phyloP scores from a whole-genome alignment of 2,113 vertebrate genomes.

The Phaethornis superciliosus region DNA sequence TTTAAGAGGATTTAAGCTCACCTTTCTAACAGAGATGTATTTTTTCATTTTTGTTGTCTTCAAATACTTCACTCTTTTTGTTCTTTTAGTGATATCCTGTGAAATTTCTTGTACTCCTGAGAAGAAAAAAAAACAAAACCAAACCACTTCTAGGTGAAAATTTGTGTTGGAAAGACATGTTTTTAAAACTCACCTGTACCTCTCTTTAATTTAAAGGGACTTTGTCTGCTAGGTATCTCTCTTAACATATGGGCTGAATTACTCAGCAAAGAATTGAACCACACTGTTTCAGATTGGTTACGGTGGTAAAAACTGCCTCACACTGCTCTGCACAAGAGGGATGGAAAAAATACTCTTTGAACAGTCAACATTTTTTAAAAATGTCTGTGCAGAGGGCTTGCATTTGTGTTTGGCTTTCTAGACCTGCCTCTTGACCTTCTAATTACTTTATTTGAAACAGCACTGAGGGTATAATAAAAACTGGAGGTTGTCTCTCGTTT shows the following conservation, averaged over 20 bases:
- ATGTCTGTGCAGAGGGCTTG: conserved; percentile 79
- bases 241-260: conserved; percentile 74
- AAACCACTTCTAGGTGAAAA: not conserved
- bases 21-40: not conserved
- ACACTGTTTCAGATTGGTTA: conserved; percentile 79
- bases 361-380: conserved; percentile 67
- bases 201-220: not conserved
- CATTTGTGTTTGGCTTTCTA: conserved; percentile 80
- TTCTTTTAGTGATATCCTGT: not conserved
- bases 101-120: not conserved
- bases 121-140: not conserved
- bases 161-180: not conserved
- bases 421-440: conserved; percentile 85
- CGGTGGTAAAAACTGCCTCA: conserved; percentile 57
- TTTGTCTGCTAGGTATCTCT: not conserved
- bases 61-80: not conserved
- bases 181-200: conserved; percentile 59
- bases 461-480: conserved; percentile 85
- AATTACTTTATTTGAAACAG: conserved; percentile 88
- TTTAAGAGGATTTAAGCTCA: not conserved
- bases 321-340: conserved; percentile 61
- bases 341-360: conserved; percentile 81
- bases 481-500: conserved; percentile 81
- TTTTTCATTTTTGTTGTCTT: not conserved
- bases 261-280: conserved; percentile 42